A percentile compares a stretch with the other conserved stretches of the same genome.
phyloP scores from a whole-genome alignment of 2,888 invertebrate genomes.

The Galerucella nymphaeae region DNA sequence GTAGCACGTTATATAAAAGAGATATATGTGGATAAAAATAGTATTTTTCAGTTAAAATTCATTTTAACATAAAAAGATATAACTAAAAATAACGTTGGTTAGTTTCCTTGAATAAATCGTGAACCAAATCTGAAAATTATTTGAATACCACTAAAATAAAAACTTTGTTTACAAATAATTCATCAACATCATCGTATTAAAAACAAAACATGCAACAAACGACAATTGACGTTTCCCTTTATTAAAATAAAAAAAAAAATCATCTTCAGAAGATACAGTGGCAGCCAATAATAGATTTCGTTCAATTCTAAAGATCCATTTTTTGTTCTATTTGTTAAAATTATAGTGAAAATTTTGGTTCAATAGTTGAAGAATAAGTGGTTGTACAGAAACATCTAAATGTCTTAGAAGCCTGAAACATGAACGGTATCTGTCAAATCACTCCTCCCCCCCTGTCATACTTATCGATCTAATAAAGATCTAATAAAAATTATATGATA shows the following conservation, averaged over 20 bases:
- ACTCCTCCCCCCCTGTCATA: no score
- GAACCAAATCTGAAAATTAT: background rate
- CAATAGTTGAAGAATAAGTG: no score
- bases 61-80: background rate
- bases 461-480: no score
- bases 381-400: no score
- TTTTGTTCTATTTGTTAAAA: no score
- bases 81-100: background rate
- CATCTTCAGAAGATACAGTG: background rate
- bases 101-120: background rate
- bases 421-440: no score
- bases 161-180: background rate
- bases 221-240: background rate
- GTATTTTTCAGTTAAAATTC: background rate
- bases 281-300: background rate
- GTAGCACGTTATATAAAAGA: background rate
- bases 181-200: background rate
- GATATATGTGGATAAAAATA: conserved; percentile 1
- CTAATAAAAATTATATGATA: no score
- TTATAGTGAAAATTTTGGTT: no score
- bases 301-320: no score
- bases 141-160: background rate
- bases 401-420: no score
- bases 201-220: background rate
- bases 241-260: background rate